A percentile compares a stretch with the other conserved stretches of the same genome.
Conservation (phyloP, 2,888 invertebrate species). For the Sarcophaga variegata region DNA sequence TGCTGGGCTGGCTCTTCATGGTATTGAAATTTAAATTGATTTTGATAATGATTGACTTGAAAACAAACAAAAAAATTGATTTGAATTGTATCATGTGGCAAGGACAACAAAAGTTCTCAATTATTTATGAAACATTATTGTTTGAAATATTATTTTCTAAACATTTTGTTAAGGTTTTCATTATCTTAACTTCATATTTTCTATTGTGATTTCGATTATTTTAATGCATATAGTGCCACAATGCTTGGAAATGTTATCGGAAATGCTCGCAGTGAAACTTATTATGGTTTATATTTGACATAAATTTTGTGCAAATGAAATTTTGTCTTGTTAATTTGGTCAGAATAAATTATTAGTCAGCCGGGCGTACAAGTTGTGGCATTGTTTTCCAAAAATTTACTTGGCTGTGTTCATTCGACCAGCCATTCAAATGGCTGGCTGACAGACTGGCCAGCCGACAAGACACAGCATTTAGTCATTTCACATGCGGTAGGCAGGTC, state of each 20-base stretch:
- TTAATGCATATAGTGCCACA: too few species aligned
- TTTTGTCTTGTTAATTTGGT: conserved; percentile 54
- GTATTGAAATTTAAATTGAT: too few species aligned
- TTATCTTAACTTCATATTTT: too few species aligned
- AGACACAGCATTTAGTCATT: not conserved
- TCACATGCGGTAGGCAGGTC: conserved; percentile 48
- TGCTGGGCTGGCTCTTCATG: not conserved
- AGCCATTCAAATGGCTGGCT: conserved; percentile 17
- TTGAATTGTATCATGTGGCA: not conserved
- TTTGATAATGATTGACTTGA: too few species aligned
- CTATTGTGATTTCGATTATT: too few species aligned
- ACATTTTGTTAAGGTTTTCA: too few species aligned
- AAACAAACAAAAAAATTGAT: not conserved
- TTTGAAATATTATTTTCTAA: too few species aligned
- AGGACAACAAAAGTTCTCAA: too few species aligned
- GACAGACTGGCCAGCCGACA: not conserved
- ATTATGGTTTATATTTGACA: not conserved
- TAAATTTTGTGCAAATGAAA: conserved; percentile 1
- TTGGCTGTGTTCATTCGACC: conserved; percentile 21
- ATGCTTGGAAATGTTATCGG: too few species aligned
- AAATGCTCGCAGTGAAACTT: too few species aligned
- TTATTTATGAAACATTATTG: too few species aligned
- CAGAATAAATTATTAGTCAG: conserved; percentile 65
- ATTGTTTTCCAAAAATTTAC: conserved; percentile 35
- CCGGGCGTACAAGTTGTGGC: conserved; percentile 42